Conservation (phyloP, 2,797 vertebrate genomes). For the Okamejei kenojei region DNA sequence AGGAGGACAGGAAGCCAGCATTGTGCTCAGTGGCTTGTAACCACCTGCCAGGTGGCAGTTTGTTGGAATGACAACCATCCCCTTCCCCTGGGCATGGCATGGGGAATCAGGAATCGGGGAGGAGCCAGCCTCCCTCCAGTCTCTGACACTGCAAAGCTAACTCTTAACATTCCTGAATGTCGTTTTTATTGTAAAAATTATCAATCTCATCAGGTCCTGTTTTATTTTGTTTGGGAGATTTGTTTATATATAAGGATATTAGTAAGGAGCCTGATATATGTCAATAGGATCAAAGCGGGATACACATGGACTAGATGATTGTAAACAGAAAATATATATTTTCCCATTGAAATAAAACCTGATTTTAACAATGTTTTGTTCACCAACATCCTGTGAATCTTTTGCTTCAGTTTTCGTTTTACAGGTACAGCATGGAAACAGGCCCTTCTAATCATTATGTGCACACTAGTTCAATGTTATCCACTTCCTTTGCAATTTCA, state of each 20-base stretch:
- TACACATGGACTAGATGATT: background rate
- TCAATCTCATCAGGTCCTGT: background rate
- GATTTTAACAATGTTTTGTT: conserved; percentile 1
- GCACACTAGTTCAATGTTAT: no score
- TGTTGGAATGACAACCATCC: no score
- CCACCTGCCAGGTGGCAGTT: no score
- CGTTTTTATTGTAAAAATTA: background rate
- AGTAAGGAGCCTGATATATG: background rate
- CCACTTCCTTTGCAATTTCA: no score
- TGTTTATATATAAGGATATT: background rate
- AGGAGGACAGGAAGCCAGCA: no score
- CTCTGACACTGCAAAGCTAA: background rate
- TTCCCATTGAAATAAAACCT: conserved; percentile 4
- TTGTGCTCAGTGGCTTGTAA: no score
- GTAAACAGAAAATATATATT: conserved; percentile 27
- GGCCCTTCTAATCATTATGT: no score
- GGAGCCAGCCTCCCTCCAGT: background rate
- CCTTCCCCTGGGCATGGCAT: background rate
- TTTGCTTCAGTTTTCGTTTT: no score
- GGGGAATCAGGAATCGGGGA: background rate
- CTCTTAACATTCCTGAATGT: background rate
- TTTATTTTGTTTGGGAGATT: background rate
- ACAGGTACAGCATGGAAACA: no score
- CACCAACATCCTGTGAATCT: background rate
- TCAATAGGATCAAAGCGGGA: background rate